Evolutionary conservation across 2,888 invertebrate genomes (phyloP), one percentile per base, ranked within the genome.

Genomic region (Cheilosia variabilis): DNA sequence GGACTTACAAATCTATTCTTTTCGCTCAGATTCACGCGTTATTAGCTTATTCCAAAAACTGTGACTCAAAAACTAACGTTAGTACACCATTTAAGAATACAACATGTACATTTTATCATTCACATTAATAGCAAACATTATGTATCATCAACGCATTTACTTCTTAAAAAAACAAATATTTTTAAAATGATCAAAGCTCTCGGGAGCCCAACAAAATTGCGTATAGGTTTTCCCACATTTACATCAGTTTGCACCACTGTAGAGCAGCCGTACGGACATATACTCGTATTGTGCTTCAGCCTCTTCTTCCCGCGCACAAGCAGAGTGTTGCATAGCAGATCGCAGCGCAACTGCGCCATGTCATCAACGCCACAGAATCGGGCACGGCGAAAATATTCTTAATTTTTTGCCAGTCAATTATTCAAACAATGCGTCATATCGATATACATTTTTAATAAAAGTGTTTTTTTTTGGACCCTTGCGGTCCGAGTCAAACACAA

Each of bases 401-500:
- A 81, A 76, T 81, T 87, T 87, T 87, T 87, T 87, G 68, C 77
- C 58, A 62, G 72, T 87, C 84, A 88, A 87, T 88, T 88, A 91
- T 91, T 88, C 71, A 87, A 90, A 88, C 88, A 90, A 91, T 91
- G 90, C 89, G 88, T 91, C 89, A 90, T 91, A 92, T 91, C 91
- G 91, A 91, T 91, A 90, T 91, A 91, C 90, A 91, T 91, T 91
- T 92, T 91, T 92, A 90, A 91, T 92, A 91, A 91, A 92, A 31
- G 31, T 31, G 31, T 31, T 89, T 84, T 80, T 71, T 73, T 31
- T 27, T 65, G 73, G 55, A 24, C 47, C 22, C 22, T 47, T 24
- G 71, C 81, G 71, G 81, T 81, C 37, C 55, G 27, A 76, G 66
- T 66, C 81, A 76, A 80, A 81, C 81, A 68, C 76, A 86, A 86